phyloP scores from a whole-genome alignment of 2,888 invertebrate genomes.

The Antheraea assamensis region DNA sequence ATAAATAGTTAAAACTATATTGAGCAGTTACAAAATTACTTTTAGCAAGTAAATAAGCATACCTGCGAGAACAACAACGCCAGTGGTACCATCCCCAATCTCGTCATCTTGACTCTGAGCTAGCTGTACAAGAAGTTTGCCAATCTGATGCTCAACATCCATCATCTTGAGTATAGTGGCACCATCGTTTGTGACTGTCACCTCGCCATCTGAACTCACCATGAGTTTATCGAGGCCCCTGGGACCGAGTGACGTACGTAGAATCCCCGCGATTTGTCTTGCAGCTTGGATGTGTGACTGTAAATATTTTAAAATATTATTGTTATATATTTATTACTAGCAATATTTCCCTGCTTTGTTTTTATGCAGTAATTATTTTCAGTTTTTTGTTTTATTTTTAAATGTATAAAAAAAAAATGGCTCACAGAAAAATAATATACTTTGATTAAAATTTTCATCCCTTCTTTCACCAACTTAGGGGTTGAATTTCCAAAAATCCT shows the following conservation, averaged over 20 bases:
- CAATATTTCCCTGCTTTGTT: too few relatives aligned
- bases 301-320: constrained; percentile 12
- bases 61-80: constrained; percentile 93
- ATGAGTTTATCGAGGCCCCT: constrained; percentile 99
- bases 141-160: constrained; percentile 99
- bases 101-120: constrained; percentile 99
- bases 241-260: constrained; percentile 97
- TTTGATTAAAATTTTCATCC: too few relatives aligned
- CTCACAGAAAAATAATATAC: too few relatives aligned
- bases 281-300: constrained; percentile 99
- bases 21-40: too few relatives aligned
- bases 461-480: too few relatives aligned
- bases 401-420: too few relatives aligned
- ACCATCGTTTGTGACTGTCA: constrained; percentile 99
- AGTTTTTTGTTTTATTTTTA: too few relatives aligned
- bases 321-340: background rate
- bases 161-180: constrained; percentile 99
- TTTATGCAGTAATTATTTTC: too few relatives aligned
- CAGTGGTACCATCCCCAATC: constrained; percentile 99
- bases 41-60: constrained; percentile 27
- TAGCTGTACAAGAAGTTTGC: constrained; percentile 98
- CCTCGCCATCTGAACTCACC: constrained; percentile 98
- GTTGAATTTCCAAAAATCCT: too few relatives aligned
- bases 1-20: too few relatives aligned
- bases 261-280: constrained; percentile 93